Percentiles rank a stretch among this genome's conserved stretches.
phyloP scores from a whole-genome alignment of 1,140 invertebrate genomes.

The Zaprionus taronus region DNA sequence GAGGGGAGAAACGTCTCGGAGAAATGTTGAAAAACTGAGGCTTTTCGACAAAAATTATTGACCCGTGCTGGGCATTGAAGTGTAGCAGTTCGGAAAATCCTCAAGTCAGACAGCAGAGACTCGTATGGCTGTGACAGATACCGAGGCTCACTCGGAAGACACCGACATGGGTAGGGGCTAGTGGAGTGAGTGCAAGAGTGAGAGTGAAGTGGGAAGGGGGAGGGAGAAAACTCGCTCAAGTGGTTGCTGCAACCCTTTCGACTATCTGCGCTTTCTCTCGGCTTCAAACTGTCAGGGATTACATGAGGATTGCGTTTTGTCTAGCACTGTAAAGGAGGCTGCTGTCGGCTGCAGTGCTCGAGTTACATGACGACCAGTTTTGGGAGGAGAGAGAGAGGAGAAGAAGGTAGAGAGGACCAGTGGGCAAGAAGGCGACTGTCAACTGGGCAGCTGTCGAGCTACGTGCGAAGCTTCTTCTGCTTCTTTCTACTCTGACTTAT shows the following conservation, averaged over 20 bases:
- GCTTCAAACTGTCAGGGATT: constrained; percentile 51
- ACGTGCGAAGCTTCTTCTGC: constrained; percentile 17
- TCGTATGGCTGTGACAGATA: constrained; percentile 40
- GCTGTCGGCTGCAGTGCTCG: constrained; percentile 41
- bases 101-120: constrained; percentile 36
- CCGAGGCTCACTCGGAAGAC: constrained; percentile 27
- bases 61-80: constrained; percentile 55
- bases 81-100: constrained; percentile 55
- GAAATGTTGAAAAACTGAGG: constrained; percentile 16
- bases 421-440: neutral
- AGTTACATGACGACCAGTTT: constrained; percentile 35
- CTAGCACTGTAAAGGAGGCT: constrained; percentile 17
- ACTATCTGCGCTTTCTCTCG: constrained; percentile 25
- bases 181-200: neutral
- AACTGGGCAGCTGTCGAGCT: constrained; percentile 44
- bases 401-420: neutral
- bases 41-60: constrained; percentile 50
- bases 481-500: constrained; percentile 36
- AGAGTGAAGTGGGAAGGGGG: neutral
- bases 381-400: neutral
- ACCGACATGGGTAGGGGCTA: constrained; percentile 4
- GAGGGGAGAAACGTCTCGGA: neutral
- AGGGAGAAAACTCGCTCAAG: constrained; percentile 45
- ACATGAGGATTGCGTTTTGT: constrained; percentile 47
- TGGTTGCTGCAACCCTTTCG: constrained; percentile 49